Evolutionary conservation across 2,888 invertebrate species (phyloP).

Genomic region (Tenodera sinensis): DNA sequence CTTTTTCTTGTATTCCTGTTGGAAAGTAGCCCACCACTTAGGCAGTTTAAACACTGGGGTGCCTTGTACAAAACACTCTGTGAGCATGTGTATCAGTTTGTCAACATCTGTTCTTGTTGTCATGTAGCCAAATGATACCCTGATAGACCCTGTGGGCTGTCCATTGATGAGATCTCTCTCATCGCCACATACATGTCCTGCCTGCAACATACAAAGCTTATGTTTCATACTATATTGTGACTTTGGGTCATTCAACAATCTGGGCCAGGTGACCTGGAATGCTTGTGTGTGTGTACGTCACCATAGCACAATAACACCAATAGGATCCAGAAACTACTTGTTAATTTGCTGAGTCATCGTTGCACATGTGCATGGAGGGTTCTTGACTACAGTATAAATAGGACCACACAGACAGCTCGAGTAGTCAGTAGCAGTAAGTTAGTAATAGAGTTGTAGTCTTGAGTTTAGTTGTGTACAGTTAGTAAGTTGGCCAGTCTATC

Average conservation of each 20-base stretch:
- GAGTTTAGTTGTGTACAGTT: too few relatives aligned
- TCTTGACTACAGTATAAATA: too few relatives aligned
- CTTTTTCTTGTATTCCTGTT: neutral
- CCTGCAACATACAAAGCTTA: conserved; percentile 46
- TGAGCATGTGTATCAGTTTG: conserved; percentile 68
- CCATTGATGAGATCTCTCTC: conserved; percentile 80
- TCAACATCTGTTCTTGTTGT: conserved; percentile 71
- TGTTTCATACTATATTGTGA: conserved; percentile 10
- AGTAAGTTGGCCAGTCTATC: too few relatives aligned
- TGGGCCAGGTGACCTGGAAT: too few relatives aligned
- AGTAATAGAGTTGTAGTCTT: too few relatives aligned
- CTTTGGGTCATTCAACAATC: neutral
- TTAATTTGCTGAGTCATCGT: too few relatives aligned
- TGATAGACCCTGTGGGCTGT: conserved; percentile 84
- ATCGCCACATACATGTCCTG: conserved; percentile 91
- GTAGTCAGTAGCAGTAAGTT: too few relatives aligned
- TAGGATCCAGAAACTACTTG: too few relatives aligned
- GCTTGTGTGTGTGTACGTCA: too few relatives aligned
- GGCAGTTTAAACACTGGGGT: conserved; percentile 45
- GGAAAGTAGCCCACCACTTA: conserved; percentile 36
- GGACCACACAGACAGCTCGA: too few relatives aligned
- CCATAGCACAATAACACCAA: too few relatives aligned
- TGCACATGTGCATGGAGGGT: too few relatives aligned
- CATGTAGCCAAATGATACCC: conserved; percentile 91
- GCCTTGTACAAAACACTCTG: conserved; percentile 65